phyloP scores from a whole-genome alignment of 2,113 vertebrate genomes.

The Sminthopsis crassicaudata region DNA sequence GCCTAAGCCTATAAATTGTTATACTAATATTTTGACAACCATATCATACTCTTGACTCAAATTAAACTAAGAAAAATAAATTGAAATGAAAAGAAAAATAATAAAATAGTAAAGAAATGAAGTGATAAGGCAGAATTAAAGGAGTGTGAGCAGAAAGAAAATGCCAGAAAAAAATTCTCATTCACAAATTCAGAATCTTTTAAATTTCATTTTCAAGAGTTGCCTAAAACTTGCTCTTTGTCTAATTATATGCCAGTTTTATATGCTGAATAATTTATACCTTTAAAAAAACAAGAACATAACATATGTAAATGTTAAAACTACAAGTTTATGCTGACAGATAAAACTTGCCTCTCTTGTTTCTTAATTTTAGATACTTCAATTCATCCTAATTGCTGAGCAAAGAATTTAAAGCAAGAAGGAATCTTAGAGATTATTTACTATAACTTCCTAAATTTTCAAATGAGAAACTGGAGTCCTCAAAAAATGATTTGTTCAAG shows the following conservation, averaged over 20 bases:
- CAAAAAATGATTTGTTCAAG: not conserved
- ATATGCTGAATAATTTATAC: not conserved
- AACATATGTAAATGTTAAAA: not conserved
- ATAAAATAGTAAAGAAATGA: not conserved
- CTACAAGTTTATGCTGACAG: not conserved
- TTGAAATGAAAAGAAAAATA: not conserved
- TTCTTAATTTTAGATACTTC: not conserved
- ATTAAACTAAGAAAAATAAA: not conserved
- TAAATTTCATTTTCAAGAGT: not conserved
- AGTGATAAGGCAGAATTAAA: not conserved
- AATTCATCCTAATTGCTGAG: not conserved
- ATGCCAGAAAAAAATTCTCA: not conserved
- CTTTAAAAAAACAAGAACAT: not conserved
- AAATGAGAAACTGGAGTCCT: not conserved
- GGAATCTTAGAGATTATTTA: not conserved
- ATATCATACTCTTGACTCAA: not conserved
- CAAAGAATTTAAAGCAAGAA: not conserved
- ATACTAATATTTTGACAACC: not conserved
- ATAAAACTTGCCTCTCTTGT: not conserved
- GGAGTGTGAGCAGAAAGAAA: not conserved
- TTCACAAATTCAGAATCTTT: not conserved
- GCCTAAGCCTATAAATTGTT: not conserved
- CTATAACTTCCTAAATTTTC: not conserved
- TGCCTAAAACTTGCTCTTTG: not conserved
- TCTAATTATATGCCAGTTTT: not conserved